Evolutionary conservation across 2,797 vertebrate genomes (phyloP), one percentile per base, ranked within the genome.

Genomic region (Cephalopachus bancanus): DNA sequence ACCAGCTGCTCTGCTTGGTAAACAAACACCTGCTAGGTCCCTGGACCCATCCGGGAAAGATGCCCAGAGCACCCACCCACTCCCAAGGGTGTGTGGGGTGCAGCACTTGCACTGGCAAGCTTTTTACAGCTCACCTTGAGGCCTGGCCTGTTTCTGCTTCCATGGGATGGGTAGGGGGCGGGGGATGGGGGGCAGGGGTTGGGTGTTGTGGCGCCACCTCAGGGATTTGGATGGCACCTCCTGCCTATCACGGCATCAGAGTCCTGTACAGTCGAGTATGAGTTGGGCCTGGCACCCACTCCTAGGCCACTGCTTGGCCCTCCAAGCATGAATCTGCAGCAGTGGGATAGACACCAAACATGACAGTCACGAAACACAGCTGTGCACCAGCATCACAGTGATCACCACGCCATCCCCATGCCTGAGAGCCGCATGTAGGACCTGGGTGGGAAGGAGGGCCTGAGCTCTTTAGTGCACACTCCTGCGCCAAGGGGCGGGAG

Each of bases 61-160:
- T 7, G 6, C 60, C 69, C n/a, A 20, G 0, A n/a, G 7, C 44
- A 10, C 57, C n/a, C 28, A 1, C 44, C 44, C 8, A 10, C 2
- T 16, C 22, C 84, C 10, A 33, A 33, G 24, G 7, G 37, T 5
- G 6, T 28, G 7, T 75, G 71, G 24, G 10, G 26, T 9, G 3
- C 57, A 14, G 15, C n/a, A 24, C 33, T 72, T 44, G 1, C 3
- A 4, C 15, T 10, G 26, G 55, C 30, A 33, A 22, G 19, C 60
- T 30, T 74, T 76, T 30, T 33, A 4, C 2, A 7, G 37, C 62
- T 69, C 53, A 78, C 53, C 76, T 44, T 69, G 49, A 33, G 90
- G 24, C 60, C 1, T 44, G 37, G 37, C 60, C 28, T 16, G 10
- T 59, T 85, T 19, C 83, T 65, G 22, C 33, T 26, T 37, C 16